Evolutionary conservation across 2,113 vertebrate species (phyloP).

Genomic region (Chamaetylas fuelleborni): DNA sequence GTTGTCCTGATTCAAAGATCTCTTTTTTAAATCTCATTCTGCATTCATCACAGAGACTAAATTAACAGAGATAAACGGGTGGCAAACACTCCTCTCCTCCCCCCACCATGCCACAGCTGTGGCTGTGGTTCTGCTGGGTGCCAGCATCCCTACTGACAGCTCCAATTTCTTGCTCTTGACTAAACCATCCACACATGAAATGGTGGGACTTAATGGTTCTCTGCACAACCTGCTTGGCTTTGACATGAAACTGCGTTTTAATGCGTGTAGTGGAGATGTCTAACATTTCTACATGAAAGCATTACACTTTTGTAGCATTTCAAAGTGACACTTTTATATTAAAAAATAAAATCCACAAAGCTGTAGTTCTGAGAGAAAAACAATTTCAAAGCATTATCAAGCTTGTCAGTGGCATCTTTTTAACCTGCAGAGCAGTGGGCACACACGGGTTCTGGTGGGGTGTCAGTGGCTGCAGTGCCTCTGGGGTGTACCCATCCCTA

Average conservation of each 20-base stretch:
- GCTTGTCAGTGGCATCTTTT: background rate
- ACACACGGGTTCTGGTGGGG: background rate
- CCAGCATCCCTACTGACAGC: background rate
- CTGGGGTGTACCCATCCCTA: background rate
- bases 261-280: background rate
- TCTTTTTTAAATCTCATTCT: background rate
- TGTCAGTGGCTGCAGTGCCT: background rate
- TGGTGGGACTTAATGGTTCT: background rate
- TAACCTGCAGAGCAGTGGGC: too few species aligned
- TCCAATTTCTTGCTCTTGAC: background rate
- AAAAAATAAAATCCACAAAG: background rate
- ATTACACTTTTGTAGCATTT: background rate
- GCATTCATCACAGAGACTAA: background rate
- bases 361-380: background rate
- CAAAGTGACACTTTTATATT: background rate
- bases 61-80: background rate
- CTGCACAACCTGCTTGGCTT: background rate
- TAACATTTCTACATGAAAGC: conserved; percentile 9
- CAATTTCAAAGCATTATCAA: background rate
- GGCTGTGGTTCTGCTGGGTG: background rate
- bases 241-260: background rate
- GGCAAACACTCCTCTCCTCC: background rate
- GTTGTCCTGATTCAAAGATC: background rate
- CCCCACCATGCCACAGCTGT: background rate
- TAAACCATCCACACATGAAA: background rate